Evolutionary conservation across 2,888 invertebrate species (phyloP).

Genomic region (Boloria euphrosyne): DNA sequence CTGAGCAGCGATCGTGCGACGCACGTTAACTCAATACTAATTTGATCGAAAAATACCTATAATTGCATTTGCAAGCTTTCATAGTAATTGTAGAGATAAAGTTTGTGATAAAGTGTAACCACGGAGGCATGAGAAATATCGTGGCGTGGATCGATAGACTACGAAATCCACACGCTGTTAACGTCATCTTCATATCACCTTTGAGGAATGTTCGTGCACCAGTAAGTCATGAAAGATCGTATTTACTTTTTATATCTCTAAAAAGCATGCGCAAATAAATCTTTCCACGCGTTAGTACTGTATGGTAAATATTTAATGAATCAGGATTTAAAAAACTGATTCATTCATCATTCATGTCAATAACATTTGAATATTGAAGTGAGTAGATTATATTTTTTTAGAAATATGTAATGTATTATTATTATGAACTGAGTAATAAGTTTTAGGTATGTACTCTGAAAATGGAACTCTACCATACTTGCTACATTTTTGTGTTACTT

Average conservation of each 20-base stretch:
- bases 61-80: constrained; percentile 1
- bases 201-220: constrained; percentile 32
- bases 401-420: too few relatives aligned
- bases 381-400: too few relatives aligned
- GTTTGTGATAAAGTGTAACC: constrained; percentile 28
- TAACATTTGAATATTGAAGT: too few relatives aligned
- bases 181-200: constrained; percentile 8
- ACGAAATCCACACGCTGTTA: background rate
- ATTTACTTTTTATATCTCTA: background rate
- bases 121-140: constrained; percentile 34
- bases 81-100: background rate
- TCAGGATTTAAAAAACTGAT: too few relatives aligned
- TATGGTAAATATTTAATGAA: too few relatives aligned
- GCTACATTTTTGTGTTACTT: background rate
- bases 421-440: too few relatives aligned
- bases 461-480: too few relatives aligned
- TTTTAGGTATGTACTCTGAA: too few relatives aligned
- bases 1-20: constrained; percentile 46
- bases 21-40: constrained; percentile 42
- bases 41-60: constrained; percentile 4
- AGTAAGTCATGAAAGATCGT: constrained; percentile 22
- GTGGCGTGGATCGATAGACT: constrained; percentile 15
- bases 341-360: too few relatives aligned
- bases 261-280: constrained; percentile 7
- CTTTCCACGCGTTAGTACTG: background rate